Base-by-base conservation (phyloP, 2,888 invertebrate genomes). In the Eurois occulta region DNA sequence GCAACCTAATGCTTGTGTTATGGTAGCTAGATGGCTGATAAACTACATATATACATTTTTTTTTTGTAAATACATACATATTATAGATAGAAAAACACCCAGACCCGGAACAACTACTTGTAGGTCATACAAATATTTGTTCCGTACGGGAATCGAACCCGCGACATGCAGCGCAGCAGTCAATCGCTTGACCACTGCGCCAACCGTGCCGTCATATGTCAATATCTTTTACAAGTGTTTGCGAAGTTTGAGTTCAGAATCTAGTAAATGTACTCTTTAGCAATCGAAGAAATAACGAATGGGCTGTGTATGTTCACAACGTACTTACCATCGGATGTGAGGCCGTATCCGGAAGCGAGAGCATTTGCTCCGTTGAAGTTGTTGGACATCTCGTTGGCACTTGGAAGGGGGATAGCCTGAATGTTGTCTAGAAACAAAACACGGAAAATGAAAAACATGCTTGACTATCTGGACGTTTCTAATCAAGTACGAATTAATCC, bases 291-390 rank as follows among this genome's bases (percentile, higher is more conserved):
- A 73, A 55, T 72, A 46, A n/a, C 10, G 71, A 72, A 28, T 11
- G 8, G 28, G 7, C 16, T 8, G 74, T 28, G n/a, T 35, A 32
- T 66, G 7, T 62, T 62, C 21, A 62, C 38, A 13, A 55, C 8
- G 5, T 41, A 80, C 88, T 90, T 87, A 93, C 94, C 88, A 72
- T 93, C 92, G 52, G 82, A 67, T 66, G 92, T 94, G 41, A 86
- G 85, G 18, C 95, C 94, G 65, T 72, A 94, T 80, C 94, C 94
- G 66, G 94, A 93, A 24, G 94, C 94, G 8, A 91, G 86, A 38
- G 87, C 94, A 0, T 3, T 86, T 21, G 16, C 24, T 32, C 90
- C 91, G 6, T 76, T 86, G 46, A 91, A 95, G 72, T 77, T 72
- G 7, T 92, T 78, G 16, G 58, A 66, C 11, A 91, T 35, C 32